phyloP scores from a whole-genome alignment of 2,113 vertebrate genomes.

The Hoplias malabaricus region DNA sequence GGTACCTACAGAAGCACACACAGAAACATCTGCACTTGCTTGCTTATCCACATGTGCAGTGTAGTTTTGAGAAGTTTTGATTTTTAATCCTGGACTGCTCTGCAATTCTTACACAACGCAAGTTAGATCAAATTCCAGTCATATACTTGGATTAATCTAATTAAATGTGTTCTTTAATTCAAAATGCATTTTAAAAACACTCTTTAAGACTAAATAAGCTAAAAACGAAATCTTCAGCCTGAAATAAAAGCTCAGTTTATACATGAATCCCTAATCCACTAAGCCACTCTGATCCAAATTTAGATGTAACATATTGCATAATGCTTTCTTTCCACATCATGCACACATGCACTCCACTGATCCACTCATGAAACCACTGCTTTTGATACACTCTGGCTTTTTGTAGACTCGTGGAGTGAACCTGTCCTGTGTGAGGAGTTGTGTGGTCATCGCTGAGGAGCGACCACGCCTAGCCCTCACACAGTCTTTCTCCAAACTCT shows the following conservation, averaged over 20 bases:
- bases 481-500: constrained; percentile 96
- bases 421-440: constrained; percentile 90
- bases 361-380: neutral
- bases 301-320: neutral
- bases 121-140: too few relatives aligned
- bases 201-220: too few relatives aligned
- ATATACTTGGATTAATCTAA: too few relatives aligned
- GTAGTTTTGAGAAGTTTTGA: neutral
- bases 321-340: neutral
- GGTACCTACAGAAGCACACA: constrained; percentile 66
- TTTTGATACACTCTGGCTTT: neutral
- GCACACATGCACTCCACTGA: neutral
- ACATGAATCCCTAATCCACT: neutral
- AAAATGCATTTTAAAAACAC: too few relatives aligned
- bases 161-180: too few relatives aligned
- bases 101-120: too few relatives aligned
- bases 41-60: neutral
- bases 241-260: too few relatives aligned
- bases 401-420: constrained; percentile 88
- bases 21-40: neutral
- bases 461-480: constrained; percentile 86
- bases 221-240: too few relatives aligned
- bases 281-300: neutral
- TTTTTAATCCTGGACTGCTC: neutral
- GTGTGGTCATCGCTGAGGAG: constrained; percentile 94